A percentile compares a stretch with the other conserved stretches of the same genome.
Evolutionary conservation across 2,888 invertebrate genomes (phyloP).

Genomic region (Myathropa florea): DNA sequence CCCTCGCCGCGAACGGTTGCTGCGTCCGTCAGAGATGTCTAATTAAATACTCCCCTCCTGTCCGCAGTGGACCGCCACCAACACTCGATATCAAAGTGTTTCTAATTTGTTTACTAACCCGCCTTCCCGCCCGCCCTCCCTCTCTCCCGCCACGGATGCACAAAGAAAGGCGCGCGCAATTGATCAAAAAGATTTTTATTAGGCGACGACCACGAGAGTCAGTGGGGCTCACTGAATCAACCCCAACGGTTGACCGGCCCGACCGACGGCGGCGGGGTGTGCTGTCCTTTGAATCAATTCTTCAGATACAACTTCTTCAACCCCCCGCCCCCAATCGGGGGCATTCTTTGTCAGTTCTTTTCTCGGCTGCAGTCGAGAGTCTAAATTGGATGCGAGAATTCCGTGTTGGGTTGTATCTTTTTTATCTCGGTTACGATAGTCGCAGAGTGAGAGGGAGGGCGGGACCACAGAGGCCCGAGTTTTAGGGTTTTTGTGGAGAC

Average conservation of each 20-base stretch:
- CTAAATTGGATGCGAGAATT: slow-evolving; percentile 57
- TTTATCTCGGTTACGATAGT: not conserved
- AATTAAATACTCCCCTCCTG: slow-evolving; percentile 48
- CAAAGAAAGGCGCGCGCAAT: slow-evolving; percentile 63
- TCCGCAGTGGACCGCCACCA: slow-evolving; percentile 10
- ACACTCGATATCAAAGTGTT: slow-evolving; percentile 70
- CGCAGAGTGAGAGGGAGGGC: not conserved
- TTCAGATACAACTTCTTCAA: slow-evolving; percentile 39
- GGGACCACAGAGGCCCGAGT: not conserved
- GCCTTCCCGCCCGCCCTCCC: slow-evolving; percentile 1
- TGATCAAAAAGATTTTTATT: slow-evolving; percentile 68
- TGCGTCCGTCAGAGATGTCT: slow-evolving; percentile 35
- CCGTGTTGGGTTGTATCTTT: slow-evolving; percentile 9
- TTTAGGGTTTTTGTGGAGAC: not conserved
- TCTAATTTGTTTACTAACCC: slow-evolving; percentile 66
- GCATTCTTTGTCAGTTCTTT: not conserved
- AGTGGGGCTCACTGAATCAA: not conserved
- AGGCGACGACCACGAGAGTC: slow-evolving; percentile 36
- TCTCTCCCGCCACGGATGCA: slow-evolving; percentile 45
- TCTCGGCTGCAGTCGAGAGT: slow-evolving; percentile 29
- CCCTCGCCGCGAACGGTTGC: not conserved
- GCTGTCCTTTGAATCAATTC: slow-evolving; percentile 59
- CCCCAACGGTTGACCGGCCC: not conserved
- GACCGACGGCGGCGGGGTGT: not conserved
- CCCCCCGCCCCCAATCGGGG: not conserved